Conservation (phyloP, 2,113 vertebrate genomes). For the Gadus macrocephalus region DNA sequence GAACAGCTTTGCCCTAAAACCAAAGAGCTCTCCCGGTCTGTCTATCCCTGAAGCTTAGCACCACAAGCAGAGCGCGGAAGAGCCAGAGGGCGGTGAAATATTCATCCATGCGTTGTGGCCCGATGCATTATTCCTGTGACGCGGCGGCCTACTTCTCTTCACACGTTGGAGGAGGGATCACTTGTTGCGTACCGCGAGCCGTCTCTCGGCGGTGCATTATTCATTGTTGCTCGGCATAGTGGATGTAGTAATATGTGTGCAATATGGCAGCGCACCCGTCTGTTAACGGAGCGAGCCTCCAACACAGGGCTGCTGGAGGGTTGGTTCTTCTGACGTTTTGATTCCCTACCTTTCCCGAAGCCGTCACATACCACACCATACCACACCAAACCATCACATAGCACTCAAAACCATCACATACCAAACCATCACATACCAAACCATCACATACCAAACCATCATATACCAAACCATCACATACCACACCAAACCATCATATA, state of each 20-base stretch:
- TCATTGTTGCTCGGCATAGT: constrained; percentile 33
- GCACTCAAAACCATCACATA: too few species aligned
- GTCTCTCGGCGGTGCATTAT: constrained; percentile 44
- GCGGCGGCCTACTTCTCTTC: constrained; percentile 45
- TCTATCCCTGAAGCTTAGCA: neutral
- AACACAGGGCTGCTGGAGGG: neutral
- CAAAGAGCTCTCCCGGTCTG: neutral
- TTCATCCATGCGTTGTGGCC: constrained; percentile 28
- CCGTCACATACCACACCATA: too few species aligned
- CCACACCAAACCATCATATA: too few species aligned
- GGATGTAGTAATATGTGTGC: constrained; percentile 2
- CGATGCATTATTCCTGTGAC: constrained; percentile 7
- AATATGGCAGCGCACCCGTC: neutral
- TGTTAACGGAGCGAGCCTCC: neutral
- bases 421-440: too few species aligned
- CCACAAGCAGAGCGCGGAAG: constrained; percentile 23
- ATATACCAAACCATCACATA: too few species aligned
- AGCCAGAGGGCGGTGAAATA: constrained; percentile 33
- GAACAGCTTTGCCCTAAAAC: neutral
- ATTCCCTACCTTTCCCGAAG: too few species aligned
- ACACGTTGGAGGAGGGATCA: constrained; percentile 12
- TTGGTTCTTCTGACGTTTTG: too few species aligned
- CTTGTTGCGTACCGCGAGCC: constrained; percentile 47
- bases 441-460: too few species aligned
- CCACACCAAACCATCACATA: too few species aligned